Evolutionary conservation across 1,140 invertebrate genomes (phyloP).

Genomic region (Hydropsyche tenuis): DNA sequence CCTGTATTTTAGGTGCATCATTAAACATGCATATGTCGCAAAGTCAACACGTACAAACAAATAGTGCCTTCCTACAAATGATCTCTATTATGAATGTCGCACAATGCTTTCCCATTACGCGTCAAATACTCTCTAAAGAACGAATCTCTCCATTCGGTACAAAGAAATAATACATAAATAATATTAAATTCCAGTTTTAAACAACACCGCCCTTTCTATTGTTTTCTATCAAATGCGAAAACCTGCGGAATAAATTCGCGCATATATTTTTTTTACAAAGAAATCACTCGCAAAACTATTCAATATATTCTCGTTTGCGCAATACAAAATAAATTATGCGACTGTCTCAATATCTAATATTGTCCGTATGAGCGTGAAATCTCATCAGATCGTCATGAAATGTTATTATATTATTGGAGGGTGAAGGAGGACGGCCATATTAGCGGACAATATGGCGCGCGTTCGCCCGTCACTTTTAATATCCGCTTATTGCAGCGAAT

Average conservation of each 20-base stretch:
- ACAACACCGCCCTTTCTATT: too few species aligned
- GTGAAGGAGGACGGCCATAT: slow-evolving; percentile 14
- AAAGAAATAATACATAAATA: not conserved
- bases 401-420: not conserved
- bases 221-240: too few species aligned
- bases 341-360: too few species aligned
- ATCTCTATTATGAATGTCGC: not conserved
- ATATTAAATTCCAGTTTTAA: too few species aligned
- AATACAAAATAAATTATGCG: not conserved
- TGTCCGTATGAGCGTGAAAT: too few species aligned
- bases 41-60: slow-evolving; percentile 27
- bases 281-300: not conserved
- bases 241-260: too few species aligned
- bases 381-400: too few species aligned
- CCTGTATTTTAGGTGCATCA: not conserved
- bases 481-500: slow-evolving; percentile 40
- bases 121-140: slow-evolving; percentile 29
- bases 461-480: slow-evolving; percentile 36
- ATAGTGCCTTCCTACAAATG: too few species aligned
- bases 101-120: slow-evolving; percentile 34
- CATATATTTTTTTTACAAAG: too few species aligned
- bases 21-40: slow-evolving; percentile 37
- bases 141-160: too few species aligned
- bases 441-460: slow-evolving; percentile 37
- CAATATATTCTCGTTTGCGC: not conserved